Base-by-base conservation (phyloP, 1,140 invertebrate genomes). In the Ganaspis sp. region DNA sequence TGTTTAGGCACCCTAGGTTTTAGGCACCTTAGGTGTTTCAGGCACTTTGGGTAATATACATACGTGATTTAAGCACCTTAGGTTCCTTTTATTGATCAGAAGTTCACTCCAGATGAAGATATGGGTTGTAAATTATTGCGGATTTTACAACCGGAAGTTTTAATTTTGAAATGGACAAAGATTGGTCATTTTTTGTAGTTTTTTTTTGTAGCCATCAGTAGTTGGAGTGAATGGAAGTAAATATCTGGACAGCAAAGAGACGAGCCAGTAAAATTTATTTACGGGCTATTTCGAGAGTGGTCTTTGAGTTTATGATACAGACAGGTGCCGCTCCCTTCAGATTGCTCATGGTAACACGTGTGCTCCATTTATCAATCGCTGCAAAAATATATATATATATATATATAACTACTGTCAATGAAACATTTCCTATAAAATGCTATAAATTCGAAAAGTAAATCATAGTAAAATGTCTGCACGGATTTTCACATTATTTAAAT, bases 191-290 rank as follows among this genome's bases (percentile, higher is more conserved):
- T 23, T 6, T 1, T 12, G 54, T 12, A 21, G 23, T 58, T n/a
- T 29, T 58, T 12, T 23, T 23, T 69, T 42, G 42, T 49, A 21
- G 15, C 1, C 29, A 37, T 42, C 76, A 53, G 69, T 74, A 72
- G 69, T 79, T 75, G 74, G 81, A 76, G 42, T 54, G 73, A 79
- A 77, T 74, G 72, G 72, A 76, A 82, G 84, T 87, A 82, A 86
- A 86, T 78, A 79, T 85, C 84, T 81, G 80, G 70, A 19, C 79
- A 73, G 78, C 77, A 84, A 81, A 79, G 78, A 49, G 78, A 73
- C 69, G 72, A 79, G 80, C 84, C 77, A 78, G 69, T 81, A 78
- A 88, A 85, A 74, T 85, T 88, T 86, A 87, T 87, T 85, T 85
- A 85, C 76, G 72, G 70, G 81, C 40, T 75, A 75, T 74, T 74